A percentile compares a stretch with the other conserved stretches of the same genome.
Conservation (phyloP, 2,888 invertebrate species). For the Sylvicola cinctus region DNA sequence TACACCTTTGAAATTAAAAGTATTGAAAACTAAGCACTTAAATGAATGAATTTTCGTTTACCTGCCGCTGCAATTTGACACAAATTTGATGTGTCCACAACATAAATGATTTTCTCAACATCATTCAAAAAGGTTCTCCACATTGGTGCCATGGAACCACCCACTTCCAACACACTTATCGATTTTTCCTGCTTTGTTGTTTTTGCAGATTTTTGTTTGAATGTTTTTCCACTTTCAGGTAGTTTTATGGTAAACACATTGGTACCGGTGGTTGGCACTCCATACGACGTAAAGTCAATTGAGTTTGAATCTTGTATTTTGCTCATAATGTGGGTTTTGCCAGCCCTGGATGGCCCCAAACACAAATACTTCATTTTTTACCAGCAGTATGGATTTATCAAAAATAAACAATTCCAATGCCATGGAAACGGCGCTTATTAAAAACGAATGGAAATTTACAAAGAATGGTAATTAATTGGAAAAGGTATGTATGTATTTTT, state of each 20-base stretch:
- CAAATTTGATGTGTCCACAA: slow-evolving; percentile 65
- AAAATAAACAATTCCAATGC: no score
- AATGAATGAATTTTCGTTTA: slow-evolving; percentile 5
- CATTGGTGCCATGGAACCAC: slow-evolving; percentile 62
- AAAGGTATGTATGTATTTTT: no score
- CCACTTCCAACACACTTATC: slow-evolving; percentile 47
- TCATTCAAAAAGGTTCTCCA: slow-evolving; percentile 59
- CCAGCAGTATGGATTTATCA: no score
- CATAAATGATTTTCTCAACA: slow-evolving; percentile 47
- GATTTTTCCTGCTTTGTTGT: no score
- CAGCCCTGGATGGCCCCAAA: slow-evolving; percentile 58
- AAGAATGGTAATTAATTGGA: no score
- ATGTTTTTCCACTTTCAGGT: slow-evolving; percentile 10
- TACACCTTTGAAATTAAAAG: slow-evolving; percentile 56
- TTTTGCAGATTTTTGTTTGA: slow-evolving; percentile 26
- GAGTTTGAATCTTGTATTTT: slow-evolving; percentile 45
- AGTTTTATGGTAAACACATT: slow-evolving; percentile 48
- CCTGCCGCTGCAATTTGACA: slow-evolving; percentile 71
- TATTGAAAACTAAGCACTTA: slow-evolving; percentile 12
- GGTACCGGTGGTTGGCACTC: slow-evolving; percentile 61
- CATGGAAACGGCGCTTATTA: no score
- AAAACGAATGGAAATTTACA: no score
- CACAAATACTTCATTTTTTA: slow-evolving; percentile 35
- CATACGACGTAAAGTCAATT: slow-evolving; percentile 55
- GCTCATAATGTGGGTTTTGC: slow-evolving; percentile 60